Conservation (phyloP, 2,113 vertebrate genomes). For the Semnornis frantzii region DNA sequence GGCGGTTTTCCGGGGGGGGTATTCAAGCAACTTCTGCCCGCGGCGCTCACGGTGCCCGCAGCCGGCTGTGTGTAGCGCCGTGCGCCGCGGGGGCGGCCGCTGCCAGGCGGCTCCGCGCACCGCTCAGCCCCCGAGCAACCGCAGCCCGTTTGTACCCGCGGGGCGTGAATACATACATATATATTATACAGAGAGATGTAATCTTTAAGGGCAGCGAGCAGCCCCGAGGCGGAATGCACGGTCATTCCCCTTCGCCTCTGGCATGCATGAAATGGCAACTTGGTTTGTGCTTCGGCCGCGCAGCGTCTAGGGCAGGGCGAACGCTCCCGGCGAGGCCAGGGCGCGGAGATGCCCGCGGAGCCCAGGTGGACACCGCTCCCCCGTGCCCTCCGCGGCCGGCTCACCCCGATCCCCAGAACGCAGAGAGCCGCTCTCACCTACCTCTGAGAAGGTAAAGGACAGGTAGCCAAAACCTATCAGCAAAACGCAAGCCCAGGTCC, state of each 20-base stretch:
- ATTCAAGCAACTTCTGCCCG: background rate
- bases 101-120: background rate
- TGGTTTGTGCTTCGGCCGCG: background rate
- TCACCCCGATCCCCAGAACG: background rate
- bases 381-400: background rate
- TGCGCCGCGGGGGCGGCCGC: conserved; percentile 26
- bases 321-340: background rate
- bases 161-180: background rate
- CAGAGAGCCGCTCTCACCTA: conserved; percentile 72
- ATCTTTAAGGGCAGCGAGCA: background rate
- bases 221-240: background rate
- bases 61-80: background rate
- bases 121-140: background rate
- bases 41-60: background rate
- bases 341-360: background rate
- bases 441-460: conserved; percentile 87
- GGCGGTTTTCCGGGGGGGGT: background rate
- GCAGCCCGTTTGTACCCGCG: conserved; percentile 18
- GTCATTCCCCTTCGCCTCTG: background rate
- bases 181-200: background rate
- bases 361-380: background rate
- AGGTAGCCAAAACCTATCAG: conserved; percentile 91
- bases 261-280: conserved; percentile 6
- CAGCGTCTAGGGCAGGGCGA: background rate
- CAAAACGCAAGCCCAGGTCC: conserved; percentile 85